Percentiles rank a stretch among this genome's conserved stretches.
Evolutionary conservation across 2,888 invertebrate species (phyloP).

Genomic region (Phrixothrix hirtus): DNA sequence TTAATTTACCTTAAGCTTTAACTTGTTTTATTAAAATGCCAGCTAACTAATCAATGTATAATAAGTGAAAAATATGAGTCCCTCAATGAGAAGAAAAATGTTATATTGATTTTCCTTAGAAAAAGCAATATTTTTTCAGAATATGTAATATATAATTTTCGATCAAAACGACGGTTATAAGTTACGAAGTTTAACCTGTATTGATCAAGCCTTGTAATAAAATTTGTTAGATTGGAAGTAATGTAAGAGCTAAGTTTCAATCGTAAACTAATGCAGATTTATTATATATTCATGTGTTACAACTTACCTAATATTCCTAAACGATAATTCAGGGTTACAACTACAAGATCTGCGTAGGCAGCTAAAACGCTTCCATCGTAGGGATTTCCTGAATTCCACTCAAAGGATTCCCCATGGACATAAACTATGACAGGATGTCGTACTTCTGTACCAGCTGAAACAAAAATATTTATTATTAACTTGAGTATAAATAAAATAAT

Average conservation of each 20-base stretch:
- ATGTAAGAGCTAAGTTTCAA: background rate
- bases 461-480: conserved; percentile 16
- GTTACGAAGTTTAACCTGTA: no score
- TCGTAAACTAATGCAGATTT: background rate
- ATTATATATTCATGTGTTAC: background rate
- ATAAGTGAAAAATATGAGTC: no score
- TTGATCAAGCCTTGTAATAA: no score
- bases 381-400: conserved; percentile 95
- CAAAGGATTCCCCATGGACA: conserved; percentile 87
- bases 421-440: conserved; percentile 78
- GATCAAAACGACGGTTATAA: no score
- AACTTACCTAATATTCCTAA: conserved; percentile 82
- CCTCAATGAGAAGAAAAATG: no score
- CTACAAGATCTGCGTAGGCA: conserved; percentile 88
- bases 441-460: conserved; percentile 61
- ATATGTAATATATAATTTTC: no score
- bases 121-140: no score
- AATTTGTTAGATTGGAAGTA: background rate
- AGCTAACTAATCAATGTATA: no score
- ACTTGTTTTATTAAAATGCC: no score
- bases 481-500: no score
- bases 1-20: no score
- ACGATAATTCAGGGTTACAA: conserved; percentile 95
- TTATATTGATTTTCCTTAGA: no score
- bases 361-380: conserved; percentile 95